Evolutionary conservation across 2,113 vertebrate genomes (phyloP).

Genomic region (Pycnonotus jocosus): DNA sequence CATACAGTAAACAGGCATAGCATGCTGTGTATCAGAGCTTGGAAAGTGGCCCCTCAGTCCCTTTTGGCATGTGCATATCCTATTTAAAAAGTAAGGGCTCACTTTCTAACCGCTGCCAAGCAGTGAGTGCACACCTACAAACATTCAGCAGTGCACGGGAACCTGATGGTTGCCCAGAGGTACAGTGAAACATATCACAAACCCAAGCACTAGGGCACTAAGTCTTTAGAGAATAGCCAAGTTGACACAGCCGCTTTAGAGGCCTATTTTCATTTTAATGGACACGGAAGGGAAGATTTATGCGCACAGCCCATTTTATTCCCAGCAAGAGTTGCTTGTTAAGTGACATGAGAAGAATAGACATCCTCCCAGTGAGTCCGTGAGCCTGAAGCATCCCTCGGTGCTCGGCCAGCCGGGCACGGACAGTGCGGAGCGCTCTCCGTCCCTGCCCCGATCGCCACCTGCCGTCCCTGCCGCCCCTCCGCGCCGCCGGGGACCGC

Average conservation of each 20-base stretch:
- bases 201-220: not conserved
- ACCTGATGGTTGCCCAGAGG: not conserved
- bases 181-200: not conserved
- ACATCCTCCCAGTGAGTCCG: not conserved
- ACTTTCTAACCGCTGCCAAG: not conserved
- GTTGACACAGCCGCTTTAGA: not conserved
- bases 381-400: accelerated
- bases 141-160: not conserved
- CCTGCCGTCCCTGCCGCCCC: not conserved
- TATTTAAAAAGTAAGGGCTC: not conserved
- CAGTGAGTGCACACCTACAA: not conserved
- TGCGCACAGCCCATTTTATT: not conserved
- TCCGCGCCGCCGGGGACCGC: not conserved
- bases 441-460: conserved; percentile 20
- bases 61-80: not conserved
- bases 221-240: not conserved
- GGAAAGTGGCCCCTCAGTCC: not conserved
- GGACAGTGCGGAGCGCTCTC: not conserved
- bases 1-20: not conserved
- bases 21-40: not conserved
- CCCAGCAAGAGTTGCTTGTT: not conserved
- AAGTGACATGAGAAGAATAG: not conserved
- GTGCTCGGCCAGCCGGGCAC: accelerated
- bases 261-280: not conserved
- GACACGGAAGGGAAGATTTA: not conserved